Conservation (phyloP, 2,113 vertebrate species). For the Noturus placidus region DNA sequence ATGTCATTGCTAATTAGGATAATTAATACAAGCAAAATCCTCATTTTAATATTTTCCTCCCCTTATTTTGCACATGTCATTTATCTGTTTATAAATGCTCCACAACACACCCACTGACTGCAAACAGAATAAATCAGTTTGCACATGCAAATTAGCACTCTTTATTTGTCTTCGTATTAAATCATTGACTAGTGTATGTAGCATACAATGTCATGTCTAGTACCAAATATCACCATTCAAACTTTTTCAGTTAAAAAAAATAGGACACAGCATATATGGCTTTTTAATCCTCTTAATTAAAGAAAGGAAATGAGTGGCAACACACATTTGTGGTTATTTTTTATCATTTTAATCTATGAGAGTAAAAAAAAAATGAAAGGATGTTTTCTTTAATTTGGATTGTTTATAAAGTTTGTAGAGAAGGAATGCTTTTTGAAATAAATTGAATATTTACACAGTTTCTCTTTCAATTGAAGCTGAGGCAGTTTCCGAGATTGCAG, state of each 20-base stretch:
- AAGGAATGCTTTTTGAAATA: constrained; percentile 62
- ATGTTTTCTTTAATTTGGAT: constrained; percentile 57
- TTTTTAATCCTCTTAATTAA: constrained; percentile 59
- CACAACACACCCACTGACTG: too few relatives aligned
- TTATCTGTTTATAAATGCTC: too few relatives aligned
- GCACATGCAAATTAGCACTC: too few relatives aligned
- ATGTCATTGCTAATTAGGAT: too few relatives aligned
- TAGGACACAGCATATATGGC: constrained; percentile 26
- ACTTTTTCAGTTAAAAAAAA: neutral
- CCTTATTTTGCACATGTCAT: too few relatives aligned
- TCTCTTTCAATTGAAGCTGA: constrained; percentile 40
- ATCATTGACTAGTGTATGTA: neutral
- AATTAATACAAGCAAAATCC: too few relatives aligned
- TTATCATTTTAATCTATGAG: constrained; percentile 65
- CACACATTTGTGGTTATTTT: constrained; percentile 59
- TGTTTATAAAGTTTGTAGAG: constrained; percentile 59
- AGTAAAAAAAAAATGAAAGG: constrained; percentile 49
- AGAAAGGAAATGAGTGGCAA: constrained; percentile 59
- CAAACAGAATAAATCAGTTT: too few relatives aligned
- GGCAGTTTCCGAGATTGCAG: constrained; percentile 64
- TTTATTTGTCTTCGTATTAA: neutral
- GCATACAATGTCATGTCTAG: neutral
- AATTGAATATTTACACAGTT: constrained; percentile 61
- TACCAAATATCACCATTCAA: neutral
- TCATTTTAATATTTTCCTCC: too few relatives aligned